Evolutionary conservation across 2,797 vertebrate species (phyloP).

Genomic region (Xenentodon cancila): DNA sequence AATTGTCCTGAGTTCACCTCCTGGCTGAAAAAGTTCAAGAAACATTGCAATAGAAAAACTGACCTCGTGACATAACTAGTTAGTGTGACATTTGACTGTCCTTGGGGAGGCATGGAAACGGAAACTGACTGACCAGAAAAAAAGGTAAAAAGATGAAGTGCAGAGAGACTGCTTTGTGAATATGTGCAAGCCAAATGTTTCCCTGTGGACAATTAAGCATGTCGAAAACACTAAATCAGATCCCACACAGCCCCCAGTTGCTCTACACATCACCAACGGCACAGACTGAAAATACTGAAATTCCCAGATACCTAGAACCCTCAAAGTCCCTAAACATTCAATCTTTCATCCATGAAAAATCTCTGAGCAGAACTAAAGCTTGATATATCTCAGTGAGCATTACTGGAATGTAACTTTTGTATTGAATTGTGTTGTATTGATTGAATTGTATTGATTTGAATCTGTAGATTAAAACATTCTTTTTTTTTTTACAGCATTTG

Average conservation of each 20-base stretch:
- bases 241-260: slow-evolving; percentile 25
- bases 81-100: slow-evolving; percentile 44
- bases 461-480: too few relatives aligned
- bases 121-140: slow-evolving; percentile 1
- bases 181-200: slow-evolving; percentile 45
- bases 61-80: slow-evolving; percentile 40
- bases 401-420: too few relatives aligned
- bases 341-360: neutral
- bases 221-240: slow-evolving; percentile 45
- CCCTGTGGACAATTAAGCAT: slow-evolving; percentile 29
- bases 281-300: slow-evolving; percentile 9
- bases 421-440: too few relatives aligned
- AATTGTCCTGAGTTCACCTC: slow-evolving; percentile 44
- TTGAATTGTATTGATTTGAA: too few relatives aligned
- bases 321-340: neutral
- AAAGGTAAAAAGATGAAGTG: slow-evolving; percentile 15
- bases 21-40: slow-evolving; percentile 24
- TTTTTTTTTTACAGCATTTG: too few relatives aligned
- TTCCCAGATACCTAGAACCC: neutral
- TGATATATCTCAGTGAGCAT: too few relatives aligned
- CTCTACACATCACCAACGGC: slow-evolving; percentile 18
- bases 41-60: slow-evolving; percentile 26
- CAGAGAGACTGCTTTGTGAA: slow-evolving; percentile 43
- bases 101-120: slow-evolving; percentile 32
- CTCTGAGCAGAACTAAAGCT: neutral